Conservation (phyloP, 2,888 invertebrate genomes). For the Trypoxylon attenuatum region DNA sequence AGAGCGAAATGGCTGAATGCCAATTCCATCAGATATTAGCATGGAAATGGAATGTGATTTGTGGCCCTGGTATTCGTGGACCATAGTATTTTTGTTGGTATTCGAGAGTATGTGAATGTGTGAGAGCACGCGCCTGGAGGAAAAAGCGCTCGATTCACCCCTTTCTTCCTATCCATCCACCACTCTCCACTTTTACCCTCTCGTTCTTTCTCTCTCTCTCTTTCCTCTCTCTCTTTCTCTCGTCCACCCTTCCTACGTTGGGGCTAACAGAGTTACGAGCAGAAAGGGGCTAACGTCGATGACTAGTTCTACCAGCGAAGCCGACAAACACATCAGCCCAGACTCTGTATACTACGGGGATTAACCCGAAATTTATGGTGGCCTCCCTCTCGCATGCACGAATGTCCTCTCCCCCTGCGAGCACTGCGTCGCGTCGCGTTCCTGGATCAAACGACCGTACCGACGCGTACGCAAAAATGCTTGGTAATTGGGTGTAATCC, state of each 20-base stretch:
- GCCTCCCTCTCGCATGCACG: slow-evolving; percentile 43
- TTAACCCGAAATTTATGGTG: slow-evolving; percentile 60
- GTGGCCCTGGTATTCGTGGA: slow-evolving; percentile 49
- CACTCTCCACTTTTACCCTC: too few species aligned
- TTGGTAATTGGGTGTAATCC: not conserved
- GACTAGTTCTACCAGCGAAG: slow-evolving; percentile 26
- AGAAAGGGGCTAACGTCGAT: slow-evolving; percentile 21
- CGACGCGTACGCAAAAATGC: too few species aligned
- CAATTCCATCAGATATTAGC: slow-evolving; percentile 70
- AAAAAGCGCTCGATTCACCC: too few species aligned
- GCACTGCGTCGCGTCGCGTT: too few species aligned
- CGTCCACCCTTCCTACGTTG: too few species aligned
- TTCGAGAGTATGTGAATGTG: too few species aligned
- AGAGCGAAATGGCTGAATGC: slow-evolving; percentile 61
- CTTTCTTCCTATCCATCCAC: too few species aligned
- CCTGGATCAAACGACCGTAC: too few species aligned
- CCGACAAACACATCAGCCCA: slow-evolving; percentile 56
- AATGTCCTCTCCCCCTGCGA: too few species aligned
- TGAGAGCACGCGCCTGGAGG: too few species aligned
- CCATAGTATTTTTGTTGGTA: slow-evolving; percentile 35
- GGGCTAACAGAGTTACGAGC: slow-evolving; percentile 45
- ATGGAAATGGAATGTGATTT: slow-evolving; percentile 71
- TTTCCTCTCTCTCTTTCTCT: too few species aligned
- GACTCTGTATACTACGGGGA: slow-evolving; percentile 50
- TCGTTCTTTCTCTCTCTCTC: slow-evolving; percentile 9